Percentiles rank a stretch among this genome's conserved stretches.
These are phyloP conservation scores for Andrena dorsata DNA, from an alignment of 2,888 invertebrate genomes.

Conservation along the genomic window DNA sequence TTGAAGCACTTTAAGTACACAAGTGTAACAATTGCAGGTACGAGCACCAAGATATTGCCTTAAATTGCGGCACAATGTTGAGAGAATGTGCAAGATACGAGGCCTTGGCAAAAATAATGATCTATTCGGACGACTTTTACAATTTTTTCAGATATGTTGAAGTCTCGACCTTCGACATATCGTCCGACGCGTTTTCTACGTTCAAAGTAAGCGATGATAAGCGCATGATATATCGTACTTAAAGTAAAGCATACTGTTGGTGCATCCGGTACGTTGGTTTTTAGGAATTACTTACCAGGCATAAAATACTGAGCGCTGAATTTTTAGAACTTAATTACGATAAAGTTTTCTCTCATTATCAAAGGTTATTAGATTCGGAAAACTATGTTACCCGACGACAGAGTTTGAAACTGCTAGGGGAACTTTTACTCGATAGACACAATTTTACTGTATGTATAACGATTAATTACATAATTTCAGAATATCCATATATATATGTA, in stretches of 20 bases:
- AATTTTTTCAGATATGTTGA: conserved; percentile 99
- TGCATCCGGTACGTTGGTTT: conserved; percentile 78
- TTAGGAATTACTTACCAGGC: conserved; percentile 96
- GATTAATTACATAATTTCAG: conserved; percentile 5
- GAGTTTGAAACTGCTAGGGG: conserved; percentile 98
- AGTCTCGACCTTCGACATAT: conserved; percentile 99
- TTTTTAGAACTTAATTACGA: conserved; percentile 99
- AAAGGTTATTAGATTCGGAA: conserved; percentile 98
- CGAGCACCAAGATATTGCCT: conserved; percentile 99
- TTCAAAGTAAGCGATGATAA: conserved; percentile 92
- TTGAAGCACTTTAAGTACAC: conserved; percentile 2
- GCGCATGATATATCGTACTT: conserved; percentile 51
- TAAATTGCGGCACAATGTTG: conserved; percentile 99
- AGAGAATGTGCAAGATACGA: conserved; percentile 99
- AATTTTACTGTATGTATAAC: conserved; percentile 94
- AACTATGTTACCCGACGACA: conserved; percentile 99
- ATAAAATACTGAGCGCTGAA: conserved; percentile 98
- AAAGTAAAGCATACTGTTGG: conserved; percentile 62
- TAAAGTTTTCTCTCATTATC: conserved; percentile 98
- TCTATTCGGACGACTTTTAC: conserved; percentile 99
- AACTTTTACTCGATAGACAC: conserved; percentile 98
- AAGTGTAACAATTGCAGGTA: conserved; percentile 88
- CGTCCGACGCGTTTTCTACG: conserved; percentile 99
- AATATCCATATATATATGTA: conserved; percentile 10
- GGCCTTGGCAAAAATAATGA: conserved; percentile 98